A percentile compares a stretch with the other conserved stretches of the same genome.
Conservation (phyloP, 2,797 vertebrate species). For the Carduelis carduelis region DNA sequence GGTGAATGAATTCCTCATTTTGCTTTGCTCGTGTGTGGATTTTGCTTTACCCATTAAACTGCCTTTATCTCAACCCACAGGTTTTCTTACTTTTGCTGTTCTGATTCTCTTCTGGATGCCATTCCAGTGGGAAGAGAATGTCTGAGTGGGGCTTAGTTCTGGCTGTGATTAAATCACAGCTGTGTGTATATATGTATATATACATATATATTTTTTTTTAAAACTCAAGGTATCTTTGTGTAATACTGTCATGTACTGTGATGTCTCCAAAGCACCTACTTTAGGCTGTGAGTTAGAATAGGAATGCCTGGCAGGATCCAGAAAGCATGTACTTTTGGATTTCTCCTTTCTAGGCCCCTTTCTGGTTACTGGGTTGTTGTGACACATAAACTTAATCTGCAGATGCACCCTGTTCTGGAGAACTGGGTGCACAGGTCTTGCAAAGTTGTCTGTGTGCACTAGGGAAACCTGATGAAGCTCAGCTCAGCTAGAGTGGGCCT, state of each 20-base stretch:
- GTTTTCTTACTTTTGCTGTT: not conserved
- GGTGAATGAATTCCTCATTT: not conserved
- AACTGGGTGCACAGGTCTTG: not conserved
- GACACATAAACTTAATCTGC: not conserved
- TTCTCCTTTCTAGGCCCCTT: not conserved
- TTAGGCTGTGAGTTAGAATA: not conserved
- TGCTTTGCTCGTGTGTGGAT: not conserved
- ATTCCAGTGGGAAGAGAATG: not conserved
- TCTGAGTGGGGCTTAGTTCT: not conserved
- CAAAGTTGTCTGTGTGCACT: fast-evolving
- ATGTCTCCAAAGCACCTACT: not conserved
- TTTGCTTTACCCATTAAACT: not conserved
- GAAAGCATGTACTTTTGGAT: not conserved
- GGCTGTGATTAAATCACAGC: not conserved
- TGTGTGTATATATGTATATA: not conserved
- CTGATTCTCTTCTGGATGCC: not conserved
- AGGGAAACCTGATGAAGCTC: fast-evolving
- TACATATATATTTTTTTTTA: fast-evolving
- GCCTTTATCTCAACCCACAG: not conserved
- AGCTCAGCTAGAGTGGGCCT: fast-evolving
- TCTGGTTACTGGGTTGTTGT: not conserved
- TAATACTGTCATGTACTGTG: not conserved
- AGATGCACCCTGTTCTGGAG: not conserved
- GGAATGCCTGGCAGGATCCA: not conserved
- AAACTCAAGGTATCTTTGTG: not conserved